Conservation (phyloP, 2,797 vertebrate genomes). For the Alauda arvensis region DNA sequence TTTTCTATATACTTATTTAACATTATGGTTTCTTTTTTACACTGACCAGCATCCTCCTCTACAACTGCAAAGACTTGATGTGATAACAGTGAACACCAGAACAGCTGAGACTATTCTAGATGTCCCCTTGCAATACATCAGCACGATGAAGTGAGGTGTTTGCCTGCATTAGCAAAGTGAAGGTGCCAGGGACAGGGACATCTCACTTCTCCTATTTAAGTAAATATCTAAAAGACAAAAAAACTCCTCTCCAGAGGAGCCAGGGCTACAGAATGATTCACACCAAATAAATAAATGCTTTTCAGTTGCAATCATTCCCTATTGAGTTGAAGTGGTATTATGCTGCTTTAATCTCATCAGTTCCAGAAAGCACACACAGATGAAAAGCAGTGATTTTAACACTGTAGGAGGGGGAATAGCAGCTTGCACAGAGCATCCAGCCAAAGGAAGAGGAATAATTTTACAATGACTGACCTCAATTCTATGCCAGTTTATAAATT, state of each 20-base stretch:
- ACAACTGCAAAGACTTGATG: not conserved
- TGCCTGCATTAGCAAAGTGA: not conserved
- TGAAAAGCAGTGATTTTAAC: slow-evolving; percentile 9
- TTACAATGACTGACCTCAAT: slow-evolving; percentile 3
- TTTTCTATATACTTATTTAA: not conserved
- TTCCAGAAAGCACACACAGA: not conserved
- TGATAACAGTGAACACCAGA: not conserved
- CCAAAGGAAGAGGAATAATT: slow-evolving; percentile 9
- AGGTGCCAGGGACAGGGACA: not conserved
- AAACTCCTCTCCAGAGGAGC: not conserved
- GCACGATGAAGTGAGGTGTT: not conserved
- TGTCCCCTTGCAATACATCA: not conserved
- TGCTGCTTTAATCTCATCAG: slow-evolving; percentile 18
- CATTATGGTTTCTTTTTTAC: not conserved
- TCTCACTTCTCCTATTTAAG: not conserved
- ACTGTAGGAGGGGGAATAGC: not conserved
- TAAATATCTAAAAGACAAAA: not conserved
- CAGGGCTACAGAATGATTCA: not conserved
- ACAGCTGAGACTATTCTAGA: not conserved
- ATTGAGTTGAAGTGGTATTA: slow-evolving; percentile 33
- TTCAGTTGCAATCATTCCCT: slow-evolving; percentile 37
- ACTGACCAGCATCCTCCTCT: not conserved
- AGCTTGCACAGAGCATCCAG: not conserved
- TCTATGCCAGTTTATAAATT: not conserved
- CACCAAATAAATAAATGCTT: slow-evolving; percentile 38